Conservation (phyloP, 2,888 invertebrate species). For the Timandra comae region DNA sequence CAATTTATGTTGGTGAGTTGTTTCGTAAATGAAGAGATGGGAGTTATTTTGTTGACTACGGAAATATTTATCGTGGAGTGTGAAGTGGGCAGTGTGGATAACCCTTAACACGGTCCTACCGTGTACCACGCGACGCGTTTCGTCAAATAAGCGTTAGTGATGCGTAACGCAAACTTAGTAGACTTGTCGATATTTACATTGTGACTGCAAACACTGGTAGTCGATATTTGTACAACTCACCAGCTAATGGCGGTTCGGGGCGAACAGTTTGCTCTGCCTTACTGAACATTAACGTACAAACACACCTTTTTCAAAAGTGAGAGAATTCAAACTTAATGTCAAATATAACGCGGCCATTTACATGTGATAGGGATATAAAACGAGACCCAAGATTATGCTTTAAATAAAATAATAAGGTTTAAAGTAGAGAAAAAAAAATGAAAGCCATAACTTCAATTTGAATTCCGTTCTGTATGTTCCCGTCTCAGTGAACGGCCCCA, state of each 20-base stretch:
- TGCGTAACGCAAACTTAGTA: conserved; percentile 74
- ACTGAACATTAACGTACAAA: conserved; percentile 51
- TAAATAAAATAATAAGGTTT: conserved; percentile 60
- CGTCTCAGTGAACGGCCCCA: conserved; percentile 64
- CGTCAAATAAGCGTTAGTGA: conserved; percentile 70
- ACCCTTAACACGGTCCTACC: conserved; percentile 64
- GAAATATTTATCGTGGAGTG: conserved; percentile 65
- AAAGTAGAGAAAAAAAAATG: conserved; percentile 55
- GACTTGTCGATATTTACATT: conserved; percentile 72
- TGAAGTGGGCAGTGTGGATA: conserved; percentile 54
- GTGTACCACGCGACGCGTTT: conserved; percentile 47
- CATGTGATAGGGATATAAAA: conserved; percentile 42
- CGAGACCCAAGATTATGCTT: conserved; percentile 43
- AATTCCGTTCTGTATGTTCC: conserved; percentile 70
- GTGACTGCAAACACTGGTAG: conserved; percentile 64
- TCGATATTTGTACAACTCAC: conserved; percentile 67
- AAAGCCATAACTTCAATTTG: conserved; percentile 73
- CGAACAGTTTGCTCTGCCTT: conserved; percentile 40
- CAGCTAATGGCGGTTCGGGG: conserved; percentile 61
- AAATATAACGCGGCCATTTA: conserved; percentile 28
- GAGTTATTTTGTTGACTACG: conserved; percentile 23
- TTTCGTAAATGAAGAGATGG: too few species aligned
- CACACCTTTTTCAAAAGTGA: conserved; percentile 62
- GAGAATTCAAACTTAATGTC: conserved; percentile 23
- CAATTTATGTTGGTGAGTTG: neutral